Evolutionary conservation across 1,140 invertebrate species (phyloP).

Genomic region (Drosophila trapezifrons): DNA sequence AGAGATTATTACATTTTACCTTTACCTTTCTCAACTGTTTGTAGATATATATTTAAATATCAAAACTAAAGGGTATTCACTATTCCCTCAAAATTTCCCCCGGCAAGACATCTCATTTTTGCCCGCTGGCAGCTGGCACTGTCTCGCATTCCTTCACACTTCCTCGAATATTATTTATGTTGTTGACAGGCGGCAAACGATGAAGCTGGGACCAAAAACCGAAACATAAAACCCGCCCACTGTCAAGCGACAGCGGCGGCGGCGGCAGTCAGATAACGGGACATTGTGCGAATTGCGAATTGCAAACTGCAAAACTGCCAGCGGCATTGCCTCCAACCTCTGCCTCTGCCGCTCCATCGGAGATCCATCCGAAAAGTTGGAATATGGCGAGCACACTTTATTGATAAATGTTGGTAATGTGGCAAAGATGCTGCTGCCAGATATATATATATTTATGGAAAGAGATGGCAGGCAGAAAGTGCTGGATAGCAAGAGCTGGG

Average conservation of each 20-base stretch:
- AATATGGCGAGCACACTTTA: slow-evolving; percentile 60
- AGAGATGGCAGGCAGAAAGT: background rate
- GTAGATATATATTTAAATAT: too few species aligned
- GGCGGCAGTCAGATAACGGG: slow-evolving; percentile 56
- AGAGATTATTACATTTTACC: too few species aligned
- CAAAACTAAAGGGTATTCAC: slow-evolving; percentile 14
- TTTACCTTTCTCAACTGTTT: too few species aligned
- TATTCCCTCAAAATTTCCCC: background rate
- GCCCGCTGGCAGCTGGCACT: slow-evolving; percentile 29
- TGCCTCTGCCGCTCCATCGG: background rate
- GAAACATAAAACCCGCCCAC: slow-evolving; percentile 76
- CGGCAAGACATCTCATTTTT: slow-evolving; percentile 4
- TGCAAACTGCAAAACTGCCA: slow-evolving; percentile 57
- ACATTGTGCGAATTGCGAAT: slow-evolving; percentile 65
- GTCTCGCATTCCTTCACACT: slow-evolving; percentile 62
- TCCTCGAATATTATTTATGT: slow-evolving; percentile 75
- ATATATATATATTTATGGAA: slow-evolving; percentile 25
- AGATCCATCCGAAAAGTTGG: slow-evolving; percentile 18
- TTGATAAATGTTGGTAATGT: slow-evolving; percentile 72
- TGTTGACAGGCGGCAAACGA: slow-evolving; percentile 65
- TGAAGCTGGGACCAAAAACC: slow-evolving; percentile 56
- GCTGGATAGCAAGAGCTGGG: slow-evolving; percentile 6
- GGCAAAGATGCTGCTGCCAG: slow-evolving; percentile 50
- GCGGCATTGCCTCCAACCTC: slow-evolving; percentile 15
- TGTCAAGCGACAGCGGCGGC: slow-evolving; percentile 44